phyloP scores from a whole-genome alignment of 2,888 invertebrate species.

The Hecatera dysodea region DNA sequence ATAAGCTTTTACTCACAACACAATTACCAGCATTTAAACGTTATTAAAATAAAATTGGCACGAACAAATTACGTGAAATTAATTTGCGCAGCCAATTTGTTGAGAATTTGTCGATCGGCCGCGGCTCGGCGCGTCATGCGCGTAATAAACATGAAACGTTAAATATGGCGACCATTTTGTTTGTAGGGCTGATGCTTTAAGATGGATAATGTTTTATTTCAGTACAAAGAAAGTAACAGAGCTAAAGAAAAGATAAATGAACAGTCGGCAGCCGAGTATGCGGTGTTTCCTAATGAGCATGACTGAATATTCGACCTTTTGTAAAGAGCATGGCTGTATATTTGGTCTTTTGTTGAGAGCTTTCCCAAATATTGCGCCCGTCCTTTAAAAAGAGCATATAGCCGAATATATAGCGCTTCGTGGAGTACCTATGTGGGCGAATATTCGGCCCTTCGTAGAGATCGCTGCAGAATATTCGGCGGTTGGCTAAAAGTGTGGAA shows the following conservation, averaged over 20 bases:
- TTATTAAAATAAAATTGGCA: slow-evolving; percentile 65
- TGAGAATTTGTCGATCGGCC: slow-evolving; percentile 63
- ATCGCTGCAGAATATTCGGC: background rate
- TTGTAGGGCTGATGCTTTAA: slow-evolving; percentile 53
- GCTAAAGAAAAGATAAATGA: background rate
- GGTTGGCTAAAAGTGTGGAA: background rate
- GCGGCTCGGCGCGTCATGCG: slow-evolving; percentile 40
- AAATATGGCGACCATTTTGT: slow-evolving; percentile 52
- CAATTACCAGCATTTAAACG: slow-evolving; percentile 55
- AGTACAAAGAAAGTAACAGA: background rate
- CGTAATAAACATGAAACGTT: slow-evolving; percentile 65
- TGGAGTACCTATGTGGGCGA: background rate
- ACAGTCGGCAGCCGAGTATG: background rate
- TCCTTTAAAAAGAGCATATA: background rate
- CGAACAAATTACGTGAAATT: slow-evolving; percentile 65
- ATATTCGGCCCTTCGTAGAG: background rate
- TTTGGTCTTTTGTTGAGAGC: background rate
- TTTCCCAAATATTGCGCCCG: background rate
- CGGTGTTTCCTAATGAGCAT: background rate
- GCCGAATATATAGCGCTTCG: background rate
- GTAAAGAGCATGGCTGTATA: background rate
- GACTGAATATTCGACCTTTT: background rate
- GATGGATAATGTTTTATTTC: background rate
- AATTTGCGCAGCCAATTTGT: slow-evolving; percentile 65
- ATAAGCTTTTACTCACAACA: slow-evolving; percentile 6